Percentiles rank a stretch among this genome's conserved stretches.
Evolutionary conservation across 2,797 vertebrate genomes (phyloP).

Genomic region (Hemibagrus guttatus): DNA sequence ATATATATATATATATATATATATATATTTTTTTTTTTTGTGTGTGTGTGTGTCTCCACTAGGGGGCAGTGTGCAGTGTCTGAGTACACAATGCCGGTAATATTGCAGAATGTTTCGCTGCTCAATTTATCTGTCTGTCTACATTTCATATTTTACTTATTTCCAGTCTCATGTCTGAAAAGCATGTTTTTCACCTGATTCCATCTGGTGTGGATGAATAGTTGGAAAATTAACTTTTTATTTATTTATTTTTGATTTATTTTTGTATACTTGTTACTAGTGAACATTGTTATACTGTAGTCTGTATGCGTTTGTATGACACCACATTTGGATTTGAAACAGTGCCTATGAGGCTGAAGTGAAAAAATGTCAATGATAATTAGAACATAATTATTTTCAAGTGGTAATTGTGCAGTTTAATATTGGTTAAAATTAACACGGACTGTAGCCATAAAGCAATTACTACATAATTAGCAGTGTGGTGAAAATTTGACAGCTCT

Average conservation of each 20-base stretch:
- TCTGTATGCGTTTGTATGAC: too few relatives aligned
- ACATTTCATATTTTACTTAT: background rate
- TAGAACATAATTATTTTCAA: background rate
- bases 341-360: background rate
- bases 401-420: background rate
- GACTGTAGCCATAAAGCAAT: background rate
- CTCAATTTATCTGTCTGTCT: constrained; percentile 8
- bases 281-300: background rate
- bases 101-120: constrained; percentile 27
- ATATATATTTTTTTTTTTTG: too few relatives aligned
- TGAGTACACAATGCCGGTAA: background rate
- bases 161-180: background rate
- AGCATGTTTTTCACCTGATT: constrained; percentile 4
- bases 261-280: background rate
- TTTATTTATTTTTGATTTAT: too few relatives aligned
- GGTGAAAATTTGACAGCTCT: background rate
- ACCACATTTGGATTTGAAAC: background rate
- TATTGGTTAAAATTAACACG: background rate
- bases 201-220: background rate
- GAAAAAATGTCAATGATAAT: background rate
- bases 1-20: too few relatives aligned
- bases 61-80: constrained; percentile 16
- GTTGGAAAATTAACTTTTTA: background rate
- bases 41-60: background rate
- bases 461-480: background rate